These are phyloP conservation scores for Bombycilla garrulus DNA, from an alignment of 2,113 vertebrate species.

Conservation along the genomic window DNA sequence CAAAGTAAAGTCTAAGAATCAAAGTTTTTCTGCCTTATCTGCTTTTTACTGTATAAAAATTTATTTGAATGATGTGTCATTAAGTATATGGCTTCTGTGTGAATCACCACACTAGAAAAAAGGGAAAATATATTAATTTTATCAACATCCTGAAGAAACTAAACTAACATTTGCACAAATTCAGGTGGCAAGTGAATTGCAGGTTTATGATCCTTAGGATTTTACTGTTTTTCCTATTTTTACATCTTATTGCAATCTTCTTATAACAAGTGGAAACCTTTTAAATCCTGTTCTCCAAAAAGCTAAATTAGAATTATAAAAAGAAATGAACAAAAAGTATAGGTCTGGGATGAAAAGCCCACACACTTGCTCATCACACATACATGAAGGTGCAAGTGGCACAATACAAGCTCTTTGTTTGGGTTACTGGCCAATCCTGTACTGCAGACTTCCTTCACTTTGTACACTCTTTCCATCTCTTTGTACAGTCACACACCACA, in stretches of 20 bases:
- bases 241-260: neutral
- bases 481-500: neutral
- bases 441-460: neutral
- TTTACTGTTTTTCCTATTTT: neutral
- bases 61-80: neutral
- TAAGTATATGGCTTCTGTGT: neutral
- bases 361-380: neutral
- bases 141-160: neutral
- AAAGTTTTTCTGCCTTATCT: neutral
- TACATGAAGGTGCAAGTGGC: neutral
- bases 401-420: fast-evolving
- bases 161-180: neutral
- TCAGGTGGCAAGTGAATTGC: neutral
- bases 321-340: neutral
- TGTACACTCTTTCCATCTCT: neutral
- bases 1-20: neutral
- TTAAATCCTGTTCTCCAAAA: neutral
- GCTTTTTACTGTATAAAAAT: neutral
- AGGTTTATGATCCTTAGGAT: neutral
- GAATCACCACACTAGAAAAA: neutral
- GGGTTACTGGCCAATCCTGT: neutral
- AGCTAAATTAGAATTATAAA: neutral
- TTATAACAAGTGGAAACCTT: neutral
- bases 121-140: neutral
- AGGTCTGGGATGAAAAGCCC: neutral